Base-by-base conservation (phyloP, 2,797 vertebrate species). In the Parotocinclus haroldoi region DNA sequence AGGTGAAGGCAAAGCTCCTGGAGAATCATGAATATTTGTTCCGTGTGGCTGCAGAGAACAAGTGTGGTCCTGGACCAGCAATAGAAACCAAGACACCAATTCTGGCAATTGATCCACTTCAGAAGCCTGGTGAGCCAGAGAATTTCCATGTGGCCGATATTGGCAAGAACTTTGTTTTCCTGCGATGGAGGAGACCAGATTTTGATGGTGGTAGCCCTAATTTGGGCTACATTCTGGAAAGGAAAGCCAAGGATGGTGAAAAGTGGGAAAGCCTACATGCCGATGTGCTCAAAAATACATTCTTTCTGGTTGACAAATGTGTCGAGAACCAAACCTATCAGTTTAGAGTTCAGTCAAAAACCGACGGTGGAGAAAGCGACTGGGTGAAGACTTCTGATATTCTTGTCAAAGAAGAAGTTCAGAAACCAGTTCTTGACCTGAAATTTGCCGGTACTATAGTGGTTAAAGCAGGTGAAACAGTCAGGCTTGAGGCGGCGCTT, bases 161-260 rank as follows among this genome's bases (percentile, higher is more conserved):
- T 74, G 96, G 95, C 75, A 99, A 98, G 80, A 94, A 93, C 60
- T 90, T 92, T 65, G 97, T 97, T 46, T 89, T 92, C 78, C 87
- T 99, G 54, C 96, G 91, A 81, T 99, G 97, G 97, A 92, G 95
- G 74, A 93, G 84, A 57, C 97, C 97, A 16, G 95, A 96, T 85
- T 98, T 94, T 68, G 97, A 99, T 69, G 97, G 97, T 11, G 97
- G 97, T 77, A 98, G 95, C 73, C 95, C 93, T 14, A 95, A 96
- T 79, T 82, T 99, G 45, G 92, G 91, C 10, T 99, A 99, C 60
- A 92, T 96, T 45, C 89, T 99, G 74, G 96, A 99, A 77, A 93
- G 86, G 82, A 95, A 93, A 84, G 58, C 80, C 58, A 98, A 94
- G 83, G 93, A 94, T 74, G 92, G 93, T 53, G 88, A 92, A 75